These are phyloP conservation scores for Sarcophilus harrisii DNA, from an alignment of 2,797 vertebrate species.

Conservation along the genomic window DNA sequence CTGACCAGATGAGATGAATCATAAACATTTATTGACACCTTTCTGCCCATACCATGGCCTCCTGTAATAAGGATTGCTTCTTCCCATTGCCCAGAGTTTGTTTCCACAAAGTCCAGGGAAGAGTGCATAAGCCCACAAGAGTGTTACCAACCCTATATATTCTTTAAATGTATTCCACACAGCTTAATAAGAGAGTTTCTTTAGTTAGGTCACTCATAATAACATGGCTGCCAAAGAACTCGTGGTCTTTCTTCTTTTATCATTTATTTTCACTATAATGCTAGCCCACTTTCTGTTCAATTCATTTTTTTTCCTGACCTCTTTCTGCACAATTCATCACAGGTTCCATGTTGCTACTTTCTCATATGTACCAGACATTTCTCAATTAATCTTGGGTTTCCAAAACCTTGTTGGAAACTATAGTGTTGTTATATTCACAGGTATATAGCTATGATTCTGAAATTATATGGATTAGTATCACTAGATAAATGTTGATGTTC, in stretches of 20 bases:
- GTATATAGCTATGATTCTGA: background rate
- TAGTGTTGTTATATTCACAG: background rate
- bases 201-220: background rate
- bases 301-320: background rate
- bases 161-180: background rate
- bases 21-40: constrained; percentile 4
- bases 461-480: background rate
- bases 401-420: background rate
- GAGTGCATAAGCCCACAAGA: background rate
- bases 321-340: background rate
- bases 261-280: background rate
- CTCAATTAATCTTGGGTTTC: background rate
- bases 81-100: constrained; percentile 12
- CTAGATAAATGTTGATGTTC: background rate
- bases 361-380: background rate
- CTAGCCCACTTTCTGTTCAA: background rate
- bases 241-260: background rate
- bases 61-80: background rate
- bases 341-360: background rate
- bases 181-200: background rate
- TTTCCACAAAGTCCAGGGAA: background rate
- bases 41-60: background rate
- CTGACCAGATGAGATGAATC: background rate
- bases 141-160: background rate
- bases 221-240: background rate